Base-by-base conservation (phyloP, 2,888 invertebrate genomes). In the Morpho achilles region DNA sequence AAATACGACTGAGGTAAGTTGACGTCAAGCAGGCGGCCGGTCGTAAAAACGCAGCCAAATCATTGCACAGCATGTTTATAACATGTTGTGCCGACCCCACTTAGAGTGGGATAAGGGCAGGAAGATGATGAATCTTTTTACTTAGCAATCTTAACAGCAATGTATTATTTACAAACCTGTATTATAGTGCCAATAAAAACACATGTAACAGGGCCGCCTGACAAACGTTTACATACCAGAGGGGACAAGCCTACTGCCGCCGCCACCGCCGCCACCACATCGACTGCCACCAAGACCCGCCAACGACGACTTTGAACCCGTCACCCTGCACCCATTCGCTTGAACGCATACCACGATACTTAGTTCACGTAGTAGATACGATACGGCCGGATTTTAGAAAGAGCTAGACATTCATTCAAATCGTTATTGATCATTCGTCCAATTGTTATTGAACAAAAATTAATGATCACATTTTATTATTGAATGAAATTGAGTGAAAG, bases 181-280 rank as follows among this genome's bases (percentile, higher is more conserved):
- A 32, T 32, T 5, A 2, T 32, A 3, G 32, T 32, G 32, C 32
- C 32, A 32, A 32, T 32, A 32, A 32, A 32, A 32, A 32, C 32
- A 5, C 3, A 32, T 32, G 23, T 22, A 3, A 16, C 68, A 94
- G 94, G 94, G 93, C 72, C 91, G 93, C 10, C 93, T 94, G 41
- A 91, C 89, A 16, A 91, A 91, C 70, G 86, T 91, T 8, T 93
- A 92, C 77, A 93, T 94, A 75, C 93, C 94, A 16, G 94, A 94
- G 81, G 93, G 94, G 58, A 93, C 94, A 10, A 94, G 94, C 72
- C 78, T 95, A 69, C 92, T 94, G 66, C 93, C 94, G 10, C 92
- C 93, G 10, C 92, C 93, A 49, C 92, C 93, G 51, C 88, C 85
- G 4, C 87, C 86, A n/a, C 80, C 77, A 55, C 80, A 77, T 50